Base-by-base conservation (phyloP, 2,888 invertebrate genomes). In the Temnothorax rugatulus region DNA sequence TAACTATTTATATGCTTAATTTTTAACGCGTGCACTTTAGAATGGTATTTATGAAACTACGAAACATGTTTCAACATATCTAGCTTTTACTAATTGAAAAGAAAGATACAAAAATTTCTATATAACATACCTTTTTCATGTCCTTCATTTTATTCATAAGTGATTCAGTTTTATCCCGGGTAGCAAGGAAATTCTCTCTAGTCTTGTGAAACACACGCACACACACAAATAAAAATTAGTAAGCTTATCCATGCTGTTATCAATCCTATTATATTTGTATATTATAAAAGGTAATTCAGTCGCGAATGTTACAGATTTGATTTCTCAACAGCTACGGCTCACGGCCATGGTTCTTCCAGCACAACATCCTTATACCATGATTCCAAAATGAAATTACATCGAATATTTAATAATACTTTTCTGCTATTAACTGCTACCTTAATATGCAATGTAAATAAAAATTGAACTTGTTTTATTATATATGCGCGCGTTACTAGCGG, bases 71-170 rank as follows among this genome's bases (percentile, higher is more conserved):
- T 57, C 57, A 69, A 57, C 9, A 25, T 13, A 7, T 64, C 41
- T 68, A 68, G 1, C 0, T 64, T 64, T 64, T 25, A 77, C 15
- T 13, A 9, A 69, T 57, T 41, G 21, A 57, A 38, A 52, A 41
- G 52, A 79, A 79, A 82, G 9, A 71, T 47, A 34, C 7, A 69
- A 79, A 71, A 79, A 59, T 59, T 21, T 38, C 34, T 77, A 59
- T 52, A 29, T 29, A 83, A 94, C 95, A 95, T 96, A 98, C 97
- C 96, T 97, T 97, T 95, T 98, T 98, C 95, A 98, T 97, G 96
- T 99, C 99, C 96, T 99, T 97, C 97, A 99, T 99, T 96, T 99
- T 99, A 95, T 98, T 97, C 97, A 99, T 99, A 94, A 99, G 96
- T 93, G 97, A 97, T 95, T 98, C 98, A 61, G 98, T 98, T 96